phyloP scores from a whole-genome alignment of 2,888 invertebrate genomes.

The Sesia apiformis region DNA sequence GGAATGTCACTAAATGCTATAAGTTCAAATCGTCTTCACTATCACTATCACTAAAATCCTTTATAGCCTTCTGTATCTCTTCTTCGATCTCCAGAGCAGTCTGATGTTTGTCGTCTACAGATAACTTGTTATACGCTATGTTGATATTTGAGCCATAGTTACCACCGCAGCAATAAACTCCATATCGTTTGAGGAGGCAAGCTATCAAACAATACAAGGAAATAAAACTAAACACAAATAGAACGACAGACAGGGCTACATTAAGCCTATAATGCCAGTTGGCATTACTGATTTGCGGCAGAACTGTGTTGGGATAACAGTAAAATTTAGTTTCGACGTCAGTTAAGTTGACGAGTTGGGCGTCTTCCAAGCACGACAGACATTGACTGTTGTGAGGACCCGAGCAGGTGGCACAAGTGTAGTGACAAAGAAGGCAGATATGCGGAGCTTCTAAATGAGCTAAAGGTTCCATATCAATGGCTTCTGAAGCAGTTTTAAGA shows the following conservation, averaged over 20 bases:
- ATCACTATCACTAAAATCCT: conserved; percentile 53
- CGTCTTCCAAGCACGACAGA: conserved; percentile 78
- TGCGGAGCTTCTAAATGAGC: conserved; percentile 30
- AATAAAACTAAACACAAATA: conserved; percentile 38
- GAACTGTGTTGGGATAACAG: conserved; percentile 65
- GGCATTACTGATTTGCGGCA: conserved; percentile 53
- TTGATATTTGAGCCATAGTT: conserved; percentile 44
- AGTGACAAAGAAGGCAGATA: conserved; percentile 81
- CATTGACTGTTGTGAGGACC: conserved; percentile 83
- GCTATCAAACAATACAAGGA: conserved; percentile 35
- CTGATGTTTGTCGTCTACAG: conserved; percentile 52
- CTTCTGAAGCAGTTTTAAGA: conserved; percentile 36
- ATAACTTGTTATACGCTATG: conserved; percentile 52
- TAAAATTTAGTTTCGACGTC: conserved; percentile 52
- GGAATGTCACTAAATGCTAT: conserved; percentile 44
- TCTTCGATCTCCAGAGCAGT: conserved; percentile 55
- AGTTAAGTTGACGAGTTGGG: conserved; percentile 62
- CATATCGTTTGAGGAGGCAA: conserved; percentile 33
- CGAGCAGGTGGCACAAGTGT: conserved; percentile 80
- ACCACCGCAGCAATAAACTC: conserved; percentile 24
- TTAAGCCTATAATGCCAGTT: conserved; percentile 63
- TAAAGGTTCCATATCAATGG: conserved; percentile 46
- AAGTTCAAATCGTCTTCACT: conserved; percentile 57
- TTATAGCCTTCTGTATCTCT: conserved; percentile 56
- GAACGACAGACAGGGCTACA: conserved; percentile 43